Conservation (phyloP, 2,888 invertebrate species). For the Tetheella fluctuosa region DNA sequence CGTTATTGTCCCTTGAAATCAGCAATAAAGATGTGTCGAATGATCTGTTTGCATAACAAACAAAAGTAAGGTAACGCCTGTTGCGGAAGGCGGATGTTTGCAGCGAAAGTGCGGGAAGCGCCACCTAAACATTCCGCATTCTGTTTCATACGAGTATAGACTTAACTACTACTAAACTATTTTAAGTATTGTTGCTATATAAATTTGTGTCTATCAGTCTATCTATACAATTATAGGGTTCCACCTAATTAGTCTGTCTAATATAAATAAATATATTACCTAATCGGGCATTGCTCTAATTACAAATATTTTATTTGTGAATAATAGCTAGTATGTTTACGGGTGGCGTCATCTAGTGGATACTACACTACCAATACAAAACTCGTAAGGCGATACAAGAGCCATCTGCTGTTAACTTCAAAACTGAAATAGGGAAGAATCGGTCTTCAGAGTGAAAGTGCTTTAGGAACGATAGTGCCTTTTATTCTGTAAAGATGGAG, state of each 20-base stretch:
- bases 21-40: slow-evolving; percentile 44
- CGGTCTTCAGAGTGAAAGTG: background rate
- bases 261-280: too few species aligned
- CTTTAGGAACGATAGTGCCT: background rate
- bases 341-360: slow-evolving; percentile 17
- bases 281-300: too few species aligned
- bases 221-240: too few species aligned
- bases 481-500: background rate
- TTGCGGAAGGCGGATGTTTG: slow-evolving; percentile 73
- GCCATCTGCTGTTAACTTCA: slow-evolving; percentile 7
- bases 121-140: slow-evolving; percentile 76
- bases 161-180: too few species aligned
- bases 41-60: slow-evolving; percentile 64
- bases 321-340: background rate
- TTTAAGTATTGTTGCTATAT: background rate
- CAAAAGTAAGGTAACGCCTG: slow-evolving; percentile 36
- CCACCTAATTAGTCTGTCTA: too few species aligned
- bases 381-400: background rate
- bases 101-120: slow-evolving; percentile 78
- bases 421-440: slow-evolving; percentile 5
- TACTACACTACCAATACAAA: background rate
- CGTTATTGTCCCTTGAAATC: slow-evolving; percentile 39
- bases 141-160: slow-evolving; percentile 29
- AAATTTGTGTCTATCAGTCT: too few species aligned
- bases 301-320: too few species aligned